Evolutionary conservation across 2,113 vertebrate species (phyloP), one percentile per base, ranked within the genome.

Genomic region (Ceyx margarethae): DNA sequence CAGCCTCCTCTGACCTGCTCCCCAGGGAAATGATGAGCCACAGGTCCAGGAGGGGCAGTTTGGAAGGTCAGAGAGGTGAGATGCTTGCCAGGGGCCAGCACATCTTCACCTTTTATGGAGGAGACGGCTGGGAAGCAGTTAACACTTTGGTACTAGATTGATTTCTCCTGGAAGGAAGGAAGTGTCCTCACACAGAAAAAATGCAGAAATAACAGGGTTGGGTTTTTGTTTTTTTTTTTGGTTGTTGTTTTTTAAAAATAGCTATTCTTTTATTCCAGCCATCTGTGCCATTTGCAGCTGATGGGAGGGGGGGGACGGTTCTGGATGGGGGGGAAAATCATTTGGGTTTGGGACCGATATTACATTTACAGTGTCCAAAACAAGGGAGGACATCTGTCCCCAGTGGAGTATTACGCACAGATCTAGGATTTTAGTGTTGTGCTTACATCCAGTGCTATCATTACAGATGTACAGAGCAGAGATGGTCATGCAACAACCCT

Each of bases 101-200:
- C 20, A 40, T 37, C 40, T 81, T 73, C 8, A 73, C 74, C 89
- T 94, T 66, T 33, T 48, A 26, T 40, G 67, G 78, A 93, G 64
- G 25, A 90, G 83, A 54, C 0, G 11, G 94, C 65, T 95, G 90
- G 80, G 94, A 95, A 95, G 92, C 0, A 1, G 93, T 95, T 95
- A 96, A 96, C 65, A 9, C 83, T 92, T 94, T 66, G 64, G 84
- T 91, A 29, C 20, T 95, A 51, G 74, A 91, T 66, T 91, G 95
- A 95, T 95, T 92, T 91, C 83, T 96, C 91, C 74, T 94, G 95
- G 86, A 96, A 96, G 89, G 88, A 95, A 95, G 93, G 92, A 96
- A 96, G 92, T 95, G 89, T 95, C 95, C 86, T 96, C 96, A 96
- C 18, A 0, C 71, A 90, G 89, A 87, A 96, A 95, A 95, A 95